These are phyloP conservation scores for Meloidogyne exigua DNA, from an alignment of 1,140 invertebrate genomes.

Conservation along the genomic window DNA sequence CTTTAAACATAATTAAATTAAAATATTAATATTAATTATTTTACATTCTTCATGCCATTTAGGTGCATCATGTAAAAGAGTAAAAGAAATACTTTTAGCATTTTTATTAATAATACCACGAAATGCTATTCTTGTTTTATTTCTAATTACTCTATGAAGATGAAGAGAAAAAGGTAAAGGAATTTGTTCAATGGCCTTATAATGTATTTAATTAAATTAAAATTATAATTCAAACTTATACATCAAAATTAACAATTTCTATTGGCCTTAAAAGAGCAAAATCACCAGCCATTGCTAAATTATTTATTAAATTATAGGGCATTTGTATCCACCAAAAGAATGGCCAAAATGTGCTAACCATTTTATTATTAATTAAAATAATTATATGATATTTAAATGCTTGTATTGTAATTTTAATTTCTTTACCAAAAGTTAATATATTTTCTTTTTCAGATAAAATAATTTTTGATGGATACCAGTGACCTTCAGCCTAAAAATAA, in stretches of 20 bases:
- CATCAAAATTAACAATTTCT: neutral
- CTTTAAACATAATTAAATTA: no score
- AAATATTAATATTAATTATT: neutral
- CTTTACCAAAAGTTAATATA: neutral
- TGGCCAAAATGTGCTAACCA: conserved; percentile 1
- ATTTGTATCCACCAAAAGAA: neutral
- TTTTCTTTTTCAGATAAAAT: neutral
- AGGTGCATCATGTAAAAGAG: neutral
- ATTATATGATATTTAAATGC: neutral
- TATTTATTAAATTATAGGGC: neutral
- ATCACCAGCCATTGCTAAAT: neutral
- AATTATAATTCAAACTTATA: neutral
- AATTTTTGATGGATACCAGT: neutral
- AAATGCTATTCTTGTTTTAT: neutral
- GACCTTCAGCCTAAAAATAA: neutral
- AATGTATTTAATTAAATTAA: neutral
- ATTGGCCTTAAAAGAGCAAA: neutral
- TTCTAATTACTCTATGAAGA: neutral
- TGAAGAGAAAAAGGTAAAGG: neutral
- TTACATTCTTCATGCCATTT: neutral
- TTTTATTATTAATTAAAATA: conserved; percentile 6
- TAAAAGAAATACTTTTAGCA: neutral
- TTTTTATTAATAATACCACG: neutral
- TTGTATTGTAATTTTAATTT: neutral
- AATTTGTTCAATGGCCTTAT: neutral